Conservation (phyloP, 2,888 invertebrate species). For the Amiota mariae region DNA sequence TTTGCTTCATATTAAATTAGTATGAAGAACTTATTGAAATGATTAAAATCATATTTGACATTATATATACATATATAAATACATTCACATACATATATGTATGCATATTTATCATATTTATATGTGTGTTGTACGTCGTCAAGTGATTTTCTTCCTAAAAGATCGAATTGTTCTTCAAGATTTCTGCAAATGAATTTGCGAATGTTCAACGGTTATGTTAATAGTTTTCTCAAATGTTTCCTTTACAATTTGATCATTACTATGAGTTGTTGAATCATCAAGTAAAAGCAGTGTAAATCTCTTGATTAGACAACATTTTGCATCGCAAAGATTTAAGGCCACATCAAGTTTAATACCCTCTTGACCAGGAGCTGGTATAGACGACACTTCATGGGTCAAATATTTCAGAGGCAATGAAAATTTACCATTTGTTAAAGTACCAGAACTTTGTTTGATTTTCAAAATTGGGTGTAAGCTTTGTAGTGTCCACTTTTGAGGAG, state of each 20-base stretch:
- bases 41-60: no score
- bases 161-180: background rate
- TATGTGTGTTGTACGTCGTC: no score
- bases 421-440: slow-evolving; percentile 53
- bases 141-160: background rate
- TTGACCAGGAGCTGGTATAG: background rate
- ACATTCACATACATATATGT: no score
- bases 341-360: slow-evolving; percentile 56
- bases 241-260: background rate
- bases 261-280: slow-evolving; percentile 24
- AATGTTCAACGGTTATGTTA: slow-evolving; percentile 46
- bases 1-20: no score
- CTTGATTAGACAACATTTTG: slow-evolving; percentile 61
- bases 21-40: no score
- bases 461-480: slow-evolving; percentile 48
- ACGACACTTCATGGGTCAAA: background rate
- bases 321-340: slow-evolving; percentile 60
- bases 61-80: no score
- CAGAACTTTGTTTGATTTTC: slow-evolving; percentile 44
- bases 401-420: slow-evolving; percentile 41
- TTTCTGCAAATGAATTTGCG: slow-evolving; percentile 39
- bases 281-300: slow-evolving; percentile 53
- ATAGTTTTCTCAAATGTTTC: slow-evolving; percentile 39
- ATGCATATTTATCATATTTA: no score
- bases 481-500: slow-evolving; percentile 76